These are phyloP conservation scores for Brachypalpus laphriformis DNA, from an alignment of 2,888 invertebrate species.

Conservation along the genomic window DNA sequence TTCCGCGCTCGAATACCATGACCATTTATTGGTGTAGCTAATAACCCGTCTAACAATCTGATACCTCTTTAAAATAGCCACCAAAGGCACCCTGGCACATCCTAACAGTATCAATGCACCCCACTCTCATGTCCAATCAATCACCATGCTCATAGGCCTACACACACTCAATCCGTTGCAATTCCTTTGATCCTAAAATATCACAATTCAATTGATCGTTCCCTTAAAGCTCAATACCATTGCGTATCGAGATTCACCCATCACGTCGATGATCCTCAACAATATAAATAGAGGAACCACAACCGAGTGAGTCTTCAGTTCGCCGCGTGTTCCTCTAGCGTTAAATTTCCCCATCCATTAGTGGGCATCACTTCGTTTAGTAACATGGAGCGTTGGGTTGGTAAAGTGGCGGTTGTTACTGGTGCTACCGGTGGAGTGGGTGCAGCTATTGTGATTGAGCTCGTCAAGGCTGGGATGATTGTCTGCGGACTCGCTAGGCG, in stretches of 20 bases:
- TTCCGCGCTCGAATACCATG: not conserved
- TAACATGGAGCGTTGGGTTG: conserved; percentile 75
- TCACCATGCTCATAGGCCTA: conserved; percentile 11
- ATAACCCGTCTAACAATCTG: not conserved
- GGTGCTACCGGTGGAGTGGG: conserved; percentile 76
- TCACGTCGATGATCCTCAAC: conserved; percentile 49
- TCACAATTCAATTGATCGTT: conserved; percentile 57
- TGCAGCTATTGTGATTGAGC: conserved; percentile 75
- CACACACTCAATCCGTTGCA: conserved; percentile 3
- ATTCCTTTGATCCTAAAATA: conserved; percentile 71
- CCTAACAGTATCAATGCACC: not conserved
- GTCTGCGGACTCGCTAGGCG: conserved; percentile 76
- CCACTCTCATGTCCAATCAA: conserved; percentile 43
- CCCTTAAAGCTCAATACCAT: conserved; percentile 35
- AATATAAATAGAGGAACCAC: conserved; percentile 69
- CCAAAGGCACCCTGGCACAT: not conserved
- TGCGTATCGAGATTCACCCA: conserved; percentile 1
- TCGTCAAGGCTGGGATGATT: conserved; percentile 76
- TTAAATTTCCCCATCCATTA: conserved; percentile 26
- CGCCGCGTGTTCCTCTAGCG: conserved; percentile 56
- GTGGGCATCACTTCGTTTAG: not conserved
- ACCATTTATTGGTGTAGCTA: not conserved
- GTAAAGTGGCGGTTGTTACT: conserved; percentile 76
- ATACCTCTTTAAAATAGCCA: conserved; percentile 10
- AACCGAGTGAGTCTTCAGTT: conserved; percentile 60